These are phyloP conservation scores for Coracias cyanogaster DNA, from an alignment of 2,797 vertebrate genomes.

Conservation along the genomic window DNA sequence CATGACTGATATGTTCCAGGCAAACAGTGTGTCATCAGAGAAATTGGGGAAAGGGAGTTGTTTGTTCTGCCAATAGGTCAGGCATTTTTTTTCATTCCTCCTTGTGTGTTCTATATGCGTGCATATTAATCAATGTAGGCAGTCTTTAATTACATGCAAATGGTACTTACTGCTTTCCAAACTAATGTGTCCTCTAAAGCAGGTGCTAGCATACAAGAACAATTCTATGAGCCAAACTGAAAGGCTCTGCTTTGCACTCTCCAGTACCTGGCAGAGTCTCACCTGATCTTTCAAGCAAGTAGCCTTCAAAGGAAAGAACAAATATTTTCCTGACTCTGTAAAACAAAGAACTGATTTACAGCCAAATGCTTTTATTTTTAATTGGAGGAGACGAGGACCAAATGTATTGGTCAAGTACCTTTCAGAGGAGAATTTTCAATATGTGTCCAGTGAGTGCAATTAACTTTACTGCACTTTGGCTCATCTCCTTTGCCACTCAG, in stretches of 20 bases:
- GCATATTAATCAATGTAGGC: background rate
- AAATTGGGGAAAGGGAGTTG: background rate
- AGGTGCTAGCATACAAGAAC: background rate
- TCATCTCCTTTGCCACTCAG: background rate
- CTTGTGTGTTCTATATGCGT: background rate
- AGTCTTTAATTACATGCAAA: background rate
- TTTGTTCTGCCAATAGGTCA: background rate
- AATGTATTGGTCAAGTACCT: background rate
- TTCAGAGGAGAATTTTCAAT: background rate
- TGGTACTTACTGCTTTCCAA: background rate
- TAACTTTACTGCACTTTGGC: background rate
- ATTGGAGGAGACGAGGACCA: background rate
- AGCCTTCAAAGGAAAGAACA: background rate
- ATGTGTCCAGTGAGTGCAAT: background rate
- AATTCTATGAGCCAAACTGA: background rate
- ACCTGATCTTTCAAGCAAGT: background rate
- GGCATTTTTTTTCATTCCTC: background rate
- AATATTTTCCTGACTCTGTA: background rate
- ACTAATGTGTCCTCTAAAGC: background rate
- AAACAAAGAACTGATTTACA: background rate
- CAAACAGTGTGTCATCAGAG: background rate
- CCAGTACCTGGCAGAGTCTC: background rate
- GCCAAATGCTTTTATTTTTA: background rate
- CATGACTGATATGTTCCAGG: background rate
- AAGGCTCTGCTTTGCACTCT: background rate